These are phyloP conservation scores for Netelia melanura DNA, from an alignment of 2,888 invertebrate genomes.

Conservation along the genomic window DNA sequence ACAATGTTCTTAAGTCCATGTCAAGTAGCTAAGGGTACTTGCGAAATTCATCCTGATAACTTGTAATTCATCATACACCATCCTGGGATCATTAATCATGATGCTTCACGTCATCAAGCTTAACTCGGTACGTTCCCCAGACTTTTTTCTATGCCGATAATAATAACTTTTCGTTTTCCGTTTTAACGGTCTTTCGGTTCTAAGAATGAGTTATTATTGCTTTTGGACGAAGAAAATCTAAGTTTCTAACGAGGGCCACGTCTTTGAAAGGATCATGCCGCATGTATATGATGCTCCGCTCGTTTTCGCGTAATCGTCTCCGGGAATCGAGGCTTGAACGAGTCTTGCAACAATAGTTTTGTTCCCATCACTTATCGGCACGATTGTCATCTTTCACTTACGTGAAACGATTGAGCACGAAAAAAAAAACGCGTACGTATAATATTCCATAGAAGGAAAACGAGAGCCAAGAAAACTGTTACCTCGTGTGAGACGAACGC, in stretches of 20 bases:
- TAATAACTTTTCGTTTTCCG: slow-evolving; percentile 10
- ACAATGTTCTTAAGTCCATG: too few relatives aligned
- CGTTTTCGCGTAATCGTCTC: background rate
- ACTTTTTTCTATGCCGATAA: slow-evolving; percentile 25
- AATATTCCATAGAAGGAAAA: too few relatives aligned
- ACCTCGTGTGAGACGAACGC: background rate
- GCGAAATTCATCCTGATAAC: slow-evolving; percentile 11
- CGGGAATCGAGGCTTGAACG: slow-evolving; percentile 1
- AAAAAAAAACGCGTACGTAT: background rate
- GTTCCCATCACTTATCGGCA: slow-evolving; percentile 22
- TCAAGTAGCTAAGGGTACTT: too few relatives aligned
- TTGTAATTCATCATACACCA: slow-evolving; percentile 24
- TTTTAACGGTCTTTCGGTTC: slow-evolving; percentile 7
- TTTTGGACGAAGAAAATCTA: slow-evolving; percentile 39
- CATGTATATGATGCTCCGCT: background rate
- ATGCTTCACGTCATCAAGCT: slow-evolving; percentile 28
- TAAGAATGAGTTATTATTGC: slow-evolving; percentile 56
- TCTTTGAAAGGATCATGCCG: slow-evolving; percentile 44
- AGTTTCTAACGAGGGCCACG: slow-evolving; percentile 25
- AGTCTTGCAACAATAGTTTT: slow-evolving; percentile 53
- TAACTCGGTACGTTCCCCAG: background rate
- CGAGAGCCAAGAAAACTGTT: slow-evolving; percentile 20
- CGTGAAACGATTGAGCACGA: slow-evolving; percentile 2
- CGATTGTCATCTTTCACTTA: background rate
- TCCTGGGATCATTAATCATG: slow-evolving; percentile 44